Evolutionary conservation across 2,113 vertebrate genomes (phyloP).

Genomic region (Rhinichthys klamathensis): DNA sequence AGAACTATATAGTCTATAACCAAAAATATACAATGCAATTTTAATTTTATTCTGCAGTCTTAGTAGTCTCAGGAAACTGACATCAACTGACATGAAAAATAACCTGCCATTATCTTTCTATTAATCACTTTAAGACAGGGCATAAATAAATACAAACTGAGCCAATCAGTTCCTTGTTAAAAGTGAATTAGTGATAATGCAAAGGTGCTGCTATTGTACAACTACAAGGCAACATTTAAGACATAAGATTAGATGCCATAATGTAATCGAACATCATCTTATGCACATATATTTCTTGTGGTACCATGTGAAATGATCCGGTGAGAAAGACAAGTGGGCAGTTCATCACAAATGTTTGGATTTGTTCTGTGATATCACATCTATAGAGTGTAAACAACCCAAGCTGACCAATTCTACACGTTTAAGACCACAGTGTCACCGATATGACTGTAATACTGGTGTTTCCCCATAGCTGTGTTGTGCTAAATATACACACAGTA

Average conservation of each 20-base stretch:
- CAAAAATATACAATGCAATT: slow-evolving; percentile 1
- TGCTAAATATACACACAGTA: slow-evolving; percentile 15
- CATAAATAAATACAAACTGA: slow-evolving; percentile 9
- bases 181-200: slow-evolving; percentile 51
- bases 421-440: slow-evolving; percentile 30
- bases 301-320: not conserved
- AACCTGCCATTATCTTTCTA: not conserved
- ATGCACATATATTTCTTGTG: slow-evolving; percentile 5
- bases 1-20: slow-evolving; percentile 10
- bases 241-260: slow-evolving; percentile 18
- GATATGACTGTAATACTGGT: slow-evolving; percentile 35
- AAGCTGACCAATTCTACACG: slow-evolving; percentile 16
- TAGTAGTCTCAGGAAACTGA: not conserved
- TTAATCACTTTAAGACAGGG: not conserved
- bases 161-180: slow-evolving; percentile 21
- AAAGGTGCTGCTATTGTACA: slow-evolving; percentile 40
- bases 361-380: slow-evolving; percentile 30
- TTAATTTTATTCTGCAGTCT: slow-evolving; percentile 19
- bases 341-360: slow-evolving; percentile 5
- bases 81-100: not conserved
- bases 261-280: slow-evolving; percentile 9
- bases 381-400: slow-evolving; percentile 27
- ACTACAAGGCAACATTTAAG: slow-evolving; percentile 42
- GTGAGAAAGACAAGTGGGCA: not conserved
- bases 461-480: slow-evolving; percentile 18